Percentiles rank a stretch among this genome's conserved stretches.
Conservation (phyloP, 2,888 invertebrate genomes). For the Brachynemurus nebulosus region DNA sequence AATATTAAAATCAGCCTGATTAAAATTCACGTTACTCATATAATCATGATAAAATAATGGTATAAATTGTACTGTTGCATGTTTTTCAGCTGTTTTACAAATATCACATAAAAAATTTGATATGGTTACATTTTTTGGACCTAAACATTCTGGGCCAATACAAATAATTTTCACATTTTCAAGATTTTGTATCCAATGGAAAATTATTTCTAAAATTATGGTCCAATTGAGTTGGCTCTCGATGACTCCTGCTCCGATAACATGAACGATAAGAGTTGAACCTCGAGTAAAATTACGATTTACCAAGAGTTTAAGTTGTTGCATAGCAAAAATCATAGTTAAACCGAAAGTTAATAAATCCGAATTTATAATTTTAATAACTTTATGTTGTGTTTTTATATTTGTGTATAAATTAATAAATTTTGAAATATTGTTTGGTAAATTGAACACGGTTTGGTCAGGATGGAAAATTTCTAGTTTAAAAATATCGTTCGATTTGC, state of each 20-base stretch:
- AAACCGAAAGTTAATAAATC: background rate
- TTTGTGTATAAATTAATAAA: background rate
- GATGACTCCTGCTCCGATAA: background rate
- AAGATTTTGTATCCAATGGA: slow-evolving; percentile 1
- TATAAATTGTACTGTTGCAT: too few species aligned
- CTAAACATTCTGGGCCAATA: background rate
- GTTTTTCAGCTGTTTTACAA: too few species aligned
- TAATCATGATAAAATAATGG: background rate
- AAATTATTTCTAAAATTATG: background rate
- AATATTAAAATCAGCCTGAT: slow-evolving; percentile 21
- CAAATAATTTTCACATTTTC: slow-evolving; percentile 1
- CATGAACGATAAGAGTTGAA: too few species aligned
- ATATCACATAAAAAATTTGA: background rate
- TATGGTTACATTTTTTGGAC: background rate
- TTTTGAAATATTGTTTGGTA: slow-evolving; percentile 12
- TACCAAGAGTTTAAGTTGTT: background rate
- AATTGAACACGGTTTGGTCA: too few species aligned
- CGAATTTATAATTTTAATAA: background rate
- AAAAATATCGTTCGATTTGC: too few species aligned
- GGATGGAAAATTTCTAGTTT: too few species aligned
- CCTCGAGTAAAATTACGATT: too few species aligned
- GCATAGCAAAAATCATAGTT: background rate
- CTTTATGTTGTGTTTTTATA: background rate
- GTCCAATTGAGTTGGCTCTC: slow-evolving; percentile 2
- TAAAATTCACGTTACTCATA: background rate